Percentiles rank a stretch among this genome's conserved stretches.
Conservation (phyloP, 2,113 vertebrate species). For the Corythoichthys haematopterus region DNA sequence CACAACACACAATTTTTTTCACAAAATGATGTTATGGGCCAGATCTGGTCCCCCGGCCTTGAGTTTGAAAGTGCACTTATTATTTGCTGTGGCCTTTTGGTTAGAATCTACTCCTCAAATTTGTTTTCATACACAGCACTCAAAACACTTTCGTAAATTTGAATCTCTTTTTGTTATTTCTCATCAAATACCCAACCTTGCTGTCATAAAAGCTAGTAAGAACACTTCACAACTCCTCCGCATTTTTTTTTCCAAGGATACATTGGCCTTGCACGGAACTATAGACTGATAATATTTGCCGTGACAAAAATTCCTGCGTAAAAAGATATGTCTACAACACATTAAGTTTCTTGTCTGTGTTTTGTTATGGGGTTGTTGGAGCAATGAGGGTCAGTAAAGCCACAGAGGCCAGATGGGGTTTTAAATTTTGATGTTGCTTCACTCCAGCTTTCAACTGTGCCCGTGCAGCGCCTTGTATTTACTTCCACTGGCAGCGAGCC, state of each 20-base stretch:
- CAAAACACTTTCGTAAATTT: slow-evolving; percentile 20
- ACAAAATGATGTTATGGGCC: too few species aligned
- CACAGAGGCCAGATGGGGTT: slow-evolving; percentile 33
- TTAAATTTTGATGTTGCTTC: slow-evolving; percentile 46
- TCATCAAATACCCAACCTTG: slow-evolving; percentile 12
- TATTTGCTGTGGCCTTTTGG: neutral
- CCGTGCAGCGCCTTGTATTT: slow-evolving; percentile 32
- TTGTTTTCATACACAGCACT: slow-evolving; percentile 1
- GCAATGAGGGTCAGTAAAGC: slow-evolving; percentile 17
- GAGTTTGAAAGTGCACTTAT: neutral
- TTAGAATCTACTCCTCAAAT: slow-evolving; percentile 23
- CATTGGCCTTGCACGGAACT: neutral
- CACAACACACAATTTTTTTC: too few species aligned
- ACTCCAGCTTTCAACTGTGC: slow-evolving; percentile 30
- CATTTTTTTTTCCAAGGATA: neutral
- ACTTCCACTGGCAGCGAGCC: slow-evolving; percentile 36
- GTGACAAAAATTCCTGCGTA: neutral
- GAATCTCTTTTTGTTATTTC: slow-evolving; percentile 11
- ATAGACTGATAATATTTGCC: slow-evolving; percentile 3
- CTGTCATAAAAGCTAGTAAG: slow-evolving; percentile 10
- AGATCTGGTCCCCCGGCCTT: too few species aligned
- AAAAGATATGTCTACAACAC: slow-evolving; percentile 5
- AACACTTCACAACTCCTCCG: neutral
- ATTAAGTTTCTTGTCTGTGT: slow-evolving; percentile 10
- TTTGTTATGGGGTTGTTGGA: slow-evolving; percentile 10